Evolutionary conservation across 2,113 vertebrate species (phyloP), one percentile per base, ranked within the genome.

Genomic region (Promerops cafer): DNA sequence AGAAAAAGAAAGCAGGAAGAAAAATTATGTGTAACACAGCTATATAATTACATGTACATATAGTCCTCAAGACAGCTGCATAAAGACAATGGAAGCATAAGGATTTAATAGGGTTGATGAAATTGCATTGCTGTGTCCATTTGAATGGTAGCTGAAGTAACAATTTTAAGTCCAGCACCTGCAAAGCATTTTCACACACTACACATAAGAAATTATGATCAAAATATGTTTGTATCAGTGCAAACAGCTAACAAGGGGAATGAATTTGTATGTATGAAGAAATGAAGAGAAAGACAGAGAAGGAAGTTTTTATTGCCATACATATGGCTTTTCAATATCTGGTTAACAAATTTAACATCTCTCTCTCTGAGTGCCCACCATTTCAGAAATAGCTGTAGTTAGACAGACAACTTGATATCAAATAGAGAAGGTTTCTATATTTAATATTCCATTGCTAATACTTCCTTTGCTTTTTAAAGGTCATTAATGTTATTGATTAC

Each of bases 151-250:
- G 86, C 18, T 92, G 65, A 96, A 96, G 71, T 77, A 76, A 22
- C 50, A 89, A 96, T 93, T 97, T 96, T 52, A 96, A 52, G 44
- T 27, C 33, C 61, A 93, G 84, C 78, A 90, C 89, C 52, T 91
- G 69, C 52, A 92, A 88, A 96, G 71, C 75, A 92, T 85, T 45
- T 80, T 77, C 1, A 6, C 49, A 83, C 45, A 39, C 20, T 85
- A 61, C 52, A 85, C 28, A 66, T 33, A 79, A 60, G 37, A 93
- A 94, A 92, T 72, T 42, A 74, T 45, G 52, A 72, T 47, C 33
- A 79, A 45, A 53, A 63, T 11, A 35, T 69, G 13, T 47, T 93
- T 64, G 39, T 74, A 75, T 78, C 52, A 87, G 37, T 13, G 30
- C 39, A 92, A 65, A 89, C 22, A 44, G 17, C 47, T 72, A 72